Conservation (phyloP, 2,797 vertebrate genomes). For the Sebastes cheni region DNA sequence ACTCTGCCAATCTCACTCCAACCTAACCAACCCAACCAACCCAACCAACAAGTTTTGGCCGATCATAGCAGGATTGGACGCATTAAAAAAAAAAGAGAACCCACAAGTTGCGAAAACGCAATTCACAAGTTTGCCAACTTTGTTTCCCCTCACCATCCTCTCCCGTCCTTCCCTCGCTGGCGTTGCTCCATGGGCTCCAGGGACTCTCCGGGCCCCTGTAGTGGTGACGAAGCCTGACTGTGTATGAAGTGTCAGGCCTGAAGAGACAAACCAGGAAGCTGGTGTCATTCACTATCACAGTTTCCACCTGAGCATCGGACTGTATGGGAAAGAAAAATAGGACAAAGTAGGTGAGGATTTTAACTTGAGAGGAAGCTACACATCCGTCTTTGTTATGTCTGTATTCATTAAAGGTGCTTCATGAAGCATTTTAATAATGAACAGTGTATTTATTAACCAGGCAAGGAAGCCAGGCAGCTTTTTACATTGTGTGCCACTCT, state of each 20-base stretch:
- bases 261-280: conserved; percentile 55
- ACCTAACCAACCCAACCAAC: neutral
- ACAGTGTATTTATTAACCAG: neutral
- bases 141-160: conserved; percentile 66
- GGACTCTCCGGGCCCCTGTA: conserved; percentile 31
- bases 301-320: conserved; percentile 2
- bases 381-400: neutral
- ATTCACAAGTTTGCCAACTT: neutral
- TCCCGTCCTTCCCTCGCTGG: conserved; percentile 47
- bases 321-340: neutral
- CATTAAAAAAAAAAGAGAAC: neutral
- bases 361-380: neutral
- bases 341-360: neutral
- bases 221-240: conserved; percentile 66
- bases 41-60: neutral
- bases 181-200: conserved; percentile 79
- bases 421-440: neutral
- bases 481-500: neutral
- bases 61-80: neutral
- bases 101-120: neutral
- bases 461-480: neutral
- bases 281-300: conserved; percentile 17
- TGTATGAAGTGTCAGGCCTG: conserved; percentile 70
- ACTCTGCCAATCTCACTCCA: neutral
- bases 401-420: neutral